Evolutionary conservation across 2,797 vertebrate genomes (phyloP), one percentile per base, ranked within the genome.

Genomic region (Streptopelia turtur): DNA sequence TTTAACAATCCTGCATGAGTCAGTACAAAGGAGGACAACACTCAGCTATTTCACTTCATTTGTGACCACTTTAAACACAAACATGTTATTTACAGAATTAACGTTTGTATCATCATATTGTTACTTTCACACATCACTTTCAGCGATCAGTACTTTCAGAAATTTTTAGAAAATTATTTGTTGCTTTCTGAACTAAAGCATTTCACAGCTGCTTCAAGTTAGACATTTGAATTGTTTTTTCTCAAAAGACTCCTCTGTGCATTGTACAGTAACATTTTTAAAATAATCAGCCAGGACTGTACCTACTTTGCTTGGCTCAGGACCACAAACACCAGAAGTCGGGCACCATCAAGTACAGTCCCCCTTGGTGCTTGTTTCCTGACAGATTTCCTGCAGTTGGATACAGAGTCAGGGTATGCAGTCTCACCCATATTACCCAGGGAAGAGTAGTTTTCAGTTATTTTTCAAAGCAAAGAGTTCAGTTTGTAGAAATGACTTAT

Each of bases 1-100:
- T 35, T 59, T 55, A 72, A 69, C 77, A 84, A 17, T 83, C 57
- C 37, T 52, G 41, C 41, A 31, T 3, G 17, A 83, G 16, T 55
- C 79, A 69, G 13, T 50, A 71, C 61, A 39, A 71, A 81, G 12
- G 25, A 37, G 41, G 28, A 94, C 70, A 49, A 50, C 16, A 69
- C 45, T 70, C 81, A 87, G 23, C 33, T 72, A 17, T 57, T 92
- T 85, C 52, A 87, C 39, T 75, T 65, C 9, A 50, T 50, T 37
- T 35, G 30, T 21, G 43, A 66, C 83, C 30, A 25, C 39, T 91
- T 84, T 41, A 74, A 59, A 76, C 66, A 87, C 6, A 12, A 78
- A 68, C 10, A 10, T 9, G 45, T 76, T 93, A 93, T 71, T 89
- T 84, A 89, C 86, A 90, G 61, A 75, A 81, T 52, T 21, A 39